phyloP scores from a whole-genome alignment of 2,888 invertebrate genomes.

The Steinernema scapterisci region DNA sequence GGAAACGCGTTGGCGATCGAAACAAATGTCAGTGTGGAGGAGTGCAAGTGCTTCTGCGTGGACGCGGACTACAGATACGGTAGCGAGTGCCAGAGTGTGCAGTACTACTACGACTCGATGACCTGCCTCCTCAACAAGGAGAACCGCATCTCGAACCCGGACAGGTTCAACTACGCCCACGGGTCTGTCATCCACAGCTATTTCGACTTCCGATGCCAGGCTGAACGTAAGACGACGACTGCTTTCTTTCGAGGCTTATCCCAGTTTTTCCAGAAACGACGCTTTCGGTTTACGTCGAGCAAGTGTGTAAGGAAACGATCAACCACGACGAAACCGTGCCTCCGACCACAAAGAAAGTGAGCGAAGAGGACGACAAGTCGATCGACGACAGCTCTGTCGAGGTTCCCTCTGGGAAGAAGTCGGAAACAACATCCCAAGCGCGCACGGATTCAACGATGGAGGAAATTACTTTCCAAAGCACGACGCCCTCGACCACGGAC shows the following conservation, averaged over 20 bases:
- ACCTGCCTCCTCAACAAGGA: conserved; percentile 66
- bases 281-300: conserved; percentile 44
- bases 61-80: conserved; percentile 57
- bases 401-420: conserved; percentile 9
- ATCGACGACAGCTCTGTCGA: conserved; percentile 32
- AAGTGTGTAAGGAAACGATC: conserved; percentile 37
- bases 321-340: conserved; percentile 34
- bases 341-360: conserved; percentile 9
- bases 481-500: background rate
- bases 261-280: conserved; percentile 35
- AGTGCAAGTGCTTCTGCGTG: conserved; percentile 54
- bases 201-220: conserved; percentile 62
- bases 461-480: background rate
- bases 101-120: conserved; percentile 64
- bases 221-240: conserved; percentile 43
- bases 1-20: conserved; percentile 64
- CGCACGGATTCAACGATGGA: conserved; percentile 17
- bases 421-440: background rate
- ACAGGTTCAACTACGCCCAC: conserved; percentile 59
- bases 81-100: conserved; percentile 59
- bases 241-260: no score
- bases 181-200: conserved; percentile 53
- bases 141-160: conserved; percentile 64
- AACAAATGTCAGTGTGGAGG: conserved; percentile 50
- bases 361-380: conserved; percentile 40